Conservation (phyloP, 2,888 invertebrate species). For the Julus scandinavius region DNA sequence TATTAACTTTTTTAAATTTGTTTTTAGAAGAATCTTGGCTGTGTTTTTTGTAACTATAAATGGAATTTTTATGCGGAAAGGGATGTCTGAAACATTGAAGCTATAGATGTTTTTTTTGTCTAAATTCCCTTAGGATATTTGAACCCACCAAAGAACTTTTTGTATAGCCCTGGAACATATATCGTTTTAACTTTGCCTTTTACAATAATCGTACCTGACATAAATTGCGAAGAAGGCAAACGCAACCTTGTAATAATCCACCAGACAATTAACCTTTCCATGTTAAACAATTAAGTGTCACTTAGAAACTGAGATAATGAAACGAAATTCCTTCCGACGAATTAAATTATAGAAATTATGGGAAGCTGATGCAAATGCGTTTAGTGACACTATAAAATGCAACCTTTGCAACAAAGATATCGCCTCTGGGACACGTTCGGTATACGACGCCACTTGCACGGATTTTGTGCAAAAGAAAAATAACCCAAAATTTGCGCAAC, state of each 20-base stretch:
- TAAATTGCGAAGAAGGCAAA: slow-evolving; percentile 39
- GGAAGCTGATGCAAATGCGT: slow-evolving; percentile 39
- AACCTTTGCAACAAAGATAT: slow-evolving; percentile 15
- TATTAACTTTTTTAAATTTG: too few relatives aligned
- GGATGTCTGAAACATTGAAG: too few relatives aligned
- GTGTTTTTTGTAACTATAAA: too few relatives aligned
- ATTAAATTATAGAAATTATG: slow-evolving; percentile 42
- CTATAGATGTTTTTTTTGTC: too few relatives aligned
- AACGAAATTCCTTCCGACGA: slow-evolving; percentile 38
- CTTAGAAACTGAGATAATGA: slow-evolving; percentile 42
- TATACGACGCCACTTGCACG: not conserved
- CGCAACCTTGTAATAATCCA: slow-evolving; percentile 35
- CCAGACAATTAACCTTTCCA: slow-evolving; percentile 39
- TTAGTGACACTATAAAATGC: slow-evolving; percentile 35
- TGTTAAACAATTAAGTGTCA: slow-evolving; percentile 42
- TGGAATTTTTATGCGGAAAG: too few relatives aligned
- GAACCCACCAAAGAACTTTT: not conserved
- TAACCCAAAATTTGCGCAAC: not conserved
- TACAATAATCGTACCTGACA: slow-evolving; percentile 34
- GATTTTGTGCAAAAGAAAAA: not conserved
- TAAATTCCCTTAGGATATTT: too few relatives aligned
- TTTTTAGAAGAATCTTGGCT: too few relatives aligned
- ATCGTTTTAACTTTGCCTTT: slow-evolving; percentile 17
- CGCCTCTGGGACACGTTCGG: not conserved
- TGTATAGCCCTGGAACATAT: not conserved